Evolutionary conservation across 2,113 vertebrate genomes (phyloP), one percentile per base, ranked within the genome.

Genomic region (Butastur rufipennis): DNA sequence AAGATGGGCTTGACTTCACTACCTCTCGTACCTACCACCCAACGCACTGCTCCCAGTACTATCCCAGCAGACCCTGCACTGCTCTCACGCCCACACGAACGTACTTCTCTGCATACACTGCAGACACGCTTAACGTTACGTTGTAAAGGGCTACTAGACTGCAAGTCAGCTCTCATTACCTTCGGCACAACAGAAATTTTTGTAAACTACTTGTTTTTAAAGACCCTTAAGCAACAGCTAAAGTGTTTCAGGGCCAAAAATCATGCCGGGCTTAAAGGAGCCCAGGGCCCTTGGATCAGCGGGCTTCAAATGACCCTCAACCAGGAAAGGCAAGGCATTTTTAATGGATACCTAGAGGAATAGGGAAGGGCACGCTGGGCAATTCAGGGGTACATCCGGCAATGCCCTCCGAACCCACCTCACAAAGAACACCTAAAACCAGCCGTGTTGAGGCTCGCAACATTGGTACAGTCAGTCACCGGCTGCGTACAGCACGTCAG

Each of bases 391-490:
- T 13, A 9, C 50, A 71, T 11, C 11, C 59, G 29, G 36, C 34
- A 78, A 50, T 0, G 5, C 16, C 20, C 11, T 81, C 43, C 18
- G 43, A 21, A 43, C 36, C 25, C 15, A 36, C 11, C 66, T 48
- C 82, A 22, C 23, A n/a, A 13, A 42, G 6, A 81, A 38, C 42
- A 84, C 9, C 23, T 23, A 23, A 31, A 66, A 38, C 26, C 7
- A 50, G 34, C 36, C 2, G 8, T 4, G 42, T n/a, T 25, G 48
- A 78, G 20, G 23, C 43, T 50, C 0, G 0, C 3, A 18, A 47
- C 7, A 21, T 38, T 0, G 27, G 3, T 0, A 10, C 1, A 8
- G 36, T 10, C 16, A 48, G 31, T 11, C 22, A 21, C 12, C 2
- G 3, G 29, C 0, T 75, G 12, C 1, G 9, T 11, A 17, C 34